Conservation (phyloP, 2,113 vertebrate genomes). For the Sminthopsis crassicaudata region DNA sequence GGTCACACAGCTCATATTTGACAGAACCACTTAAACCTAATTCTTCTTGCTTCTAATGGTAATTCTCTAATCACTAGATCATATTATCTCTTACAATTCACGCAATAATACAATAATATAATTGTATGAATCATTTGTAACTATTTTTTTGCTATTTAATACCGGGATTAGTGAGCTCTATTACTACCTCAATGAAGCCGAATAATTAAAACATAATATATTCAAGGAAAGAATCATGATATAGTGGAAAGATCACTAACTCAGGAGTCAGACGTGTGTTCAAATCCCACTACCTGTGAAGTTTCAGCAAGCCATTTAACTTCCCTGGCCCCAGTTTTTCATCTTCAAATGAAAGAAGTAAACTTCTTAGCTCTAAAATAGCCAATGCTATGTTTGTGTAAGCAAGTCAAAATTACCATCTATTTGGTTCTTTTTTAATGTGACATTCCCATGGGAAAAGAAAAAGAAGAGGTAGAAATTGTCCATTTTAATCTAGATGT, state of each 20-base stretch:
- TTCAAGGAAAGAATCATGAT: not conserved
- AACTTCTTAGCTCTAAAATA: not conserved
- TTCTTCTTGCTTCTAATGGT: not conserved
- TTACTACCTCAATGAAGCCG: not conserved
- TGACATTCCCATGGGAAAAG: not conserved
- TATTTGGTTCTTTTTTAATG: slow-evolving; percentile 3
- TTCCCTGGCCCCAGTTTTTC: not conserved
- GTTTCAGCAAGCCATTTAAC: not conserved
- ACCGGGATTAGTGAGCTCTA: not conserved
- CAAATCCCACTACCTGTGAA: not conserved
- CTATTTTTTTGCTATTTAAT: not conserved
- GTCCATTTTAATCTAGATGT: slow-evolving; percentile 5
- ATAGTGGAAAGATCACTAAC: not conserved
- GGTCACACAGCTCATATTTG: not conserved
- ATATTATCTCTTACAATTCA: not conserved
- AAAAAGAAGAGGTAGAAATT: slow-evolving; percentile 5
- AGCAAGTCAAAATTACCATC: not conserved
- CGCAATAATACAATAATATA: not conserved
- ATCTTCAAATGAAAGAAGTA: not conserved
- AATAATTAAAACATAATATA: not conserved
- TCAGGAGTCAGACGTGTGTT: not conserved
- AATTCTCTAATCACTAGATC: not conserved
- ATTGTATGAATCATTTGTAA: not conserved
- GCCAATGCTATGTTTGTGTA: not conserved
- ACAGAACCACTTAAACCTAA: not conserved